These are phyloP conservation scores for Lemur catta DNA, from an alignment of 2,797 vertebrate genomes.

Conservation along the genomic window DNA sequence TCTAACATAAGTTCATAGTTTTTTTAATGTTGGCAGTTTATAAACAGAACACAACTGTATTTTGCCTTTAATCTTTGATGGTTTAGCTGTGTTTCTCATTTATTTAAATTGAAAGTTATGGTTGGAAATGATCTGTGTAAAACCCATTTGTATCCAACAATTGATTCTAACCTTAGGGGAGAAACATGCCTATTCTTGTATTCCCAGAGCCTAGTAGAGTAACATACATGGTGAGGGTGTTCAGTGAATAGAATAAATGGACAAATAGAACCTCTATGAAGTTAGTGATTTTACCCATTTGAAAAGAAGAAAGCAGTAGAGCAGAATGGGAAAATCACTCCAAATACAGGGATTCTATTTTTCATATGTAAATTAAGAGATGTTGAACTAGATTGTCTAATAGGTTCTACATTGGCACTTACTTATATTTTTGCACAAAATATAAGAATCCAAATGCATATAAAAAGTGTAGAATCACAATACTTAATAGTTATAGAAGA, in stretches of 20 bases:
- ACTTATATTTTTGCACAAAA: constrained; percentile 21
- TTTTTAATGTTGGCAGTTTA: not conserved
- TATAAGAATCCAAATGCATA: not conserved
- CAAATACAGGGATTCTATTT: not conserved
- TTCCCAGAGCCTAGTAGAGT: not conserved
- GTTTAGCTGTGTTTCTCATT: not conserved
- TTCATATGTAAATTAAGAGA: not conserved
- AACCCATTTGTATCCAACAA: not conserved
- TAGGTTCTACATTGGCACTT: not conserved
- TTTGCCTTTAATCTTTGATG: not conserved
- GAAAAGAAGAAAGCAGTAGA: not conserved
- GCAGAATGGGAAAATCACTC: not conserved
- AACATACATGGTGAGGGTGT: not conserved
- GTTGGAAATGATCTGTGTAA: not conserved
- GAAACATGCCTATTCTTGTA: not conserved
- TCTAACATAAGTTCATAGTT: not conserved
- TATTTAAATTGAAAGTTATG: constrained; percentile 16
- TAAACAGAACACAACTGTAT: not conserved
- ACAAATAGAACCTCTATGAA: not conserved
- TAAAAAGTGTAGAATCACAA: not conserved
- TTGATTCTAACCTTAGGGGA: not conserved
- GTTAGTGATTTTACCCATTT: not conserved
- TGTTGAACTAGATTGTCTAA: not conserved
- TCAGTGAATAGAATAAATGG: constrained; percentile 2
- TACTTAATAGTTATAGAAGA: not conserved